Percentiles rank a stretch among this genome's conserved stretches.
Evolutionary conservation across 2,888 invertebrate genomes (phyloP).

Genomic region (Cheilosia grossa): DNA sequence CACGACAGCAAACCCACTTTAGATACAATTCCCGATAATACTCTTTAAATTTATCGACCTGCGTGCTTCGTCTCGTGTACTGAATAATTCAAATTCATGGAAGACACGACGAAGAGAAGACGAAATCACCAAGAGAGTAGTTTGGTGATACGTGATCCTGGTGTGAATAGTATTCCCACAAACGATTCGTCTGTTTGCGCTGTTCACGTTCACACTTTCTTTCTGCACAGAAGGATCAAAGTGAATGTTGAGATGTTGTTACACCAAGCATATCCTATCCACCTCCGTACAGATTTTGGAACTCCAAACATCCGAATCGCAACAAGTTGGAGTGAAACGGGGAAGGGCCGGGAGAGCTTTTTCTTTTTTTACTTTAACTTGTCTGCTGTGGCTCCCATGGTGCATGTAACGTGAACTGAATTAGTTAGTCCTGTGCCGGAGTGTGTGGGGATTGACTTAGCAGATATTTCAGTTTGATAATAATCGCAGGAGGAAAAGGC

Average conservation of each 20-base stretch:
- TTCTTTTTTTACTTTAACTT: not conserved
- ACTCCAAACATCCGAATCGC: conserved; percentile 35
- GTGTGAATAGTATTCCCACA: conserved; percentile 43
- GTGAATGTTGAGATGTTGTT: conserved; percentile 45
- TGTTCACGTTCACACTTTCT: conserved; percentile 10
- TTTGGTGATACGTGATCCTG: conserved; percentile 64
- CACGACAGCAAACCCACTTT: conserved; percentile 29
- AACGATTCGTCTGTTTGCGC: conserved; percentile 12
- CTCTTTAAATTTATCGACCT: conserved; percentile 68
- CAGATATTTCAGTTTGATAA: conserved; percentile 51
- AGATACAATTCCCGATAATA: conserved; percentile 63
- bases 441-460: conserved; percentile 40
- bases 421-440: conserved; percentile 38
- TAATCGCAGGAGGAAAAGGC: conserved; percentile 17
- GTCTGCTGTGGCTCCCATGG: conserved; percentile 16
- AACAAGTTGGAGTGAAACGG: conserved; percentile 41
- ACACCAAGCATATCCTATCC: not conserved
- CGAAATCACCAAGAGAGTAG: conserved; percentile 49
- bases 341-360: not conserved
- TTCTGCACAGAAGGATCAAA: conserved; percentile 37
- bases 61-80: conserved; percentile 17
- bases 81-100: conserved; percentile 64
- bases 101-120: conserved; percentile 23
- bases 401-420: conserved; percentile 69
- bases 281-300: not conserved